Base-by-base conservation (phyloP, 2,113 vertebrate genomes). In the Glaucidium brasilianum region DNA sequence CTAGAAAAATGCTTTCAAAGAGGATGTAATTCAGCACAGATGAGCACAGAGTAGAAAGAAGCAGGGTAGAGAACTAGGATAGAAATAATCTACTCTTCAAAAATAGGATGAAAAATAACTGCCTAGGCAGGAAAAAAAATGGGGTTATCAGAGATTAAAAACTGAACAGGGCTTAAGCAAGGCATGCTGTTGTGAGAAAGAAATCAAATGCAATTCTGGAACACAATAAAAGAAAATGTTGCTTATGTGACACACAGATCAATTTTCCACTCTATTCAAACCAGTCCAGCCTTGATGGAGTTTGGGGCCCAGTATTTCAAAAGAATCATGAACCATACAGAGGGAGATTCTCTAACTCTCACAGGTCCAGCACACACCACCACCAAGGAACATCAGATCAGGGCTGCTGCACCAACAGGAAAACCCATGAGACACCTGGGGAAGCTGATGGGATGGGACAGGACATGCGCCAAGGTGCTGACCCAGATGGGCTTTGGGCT, bases 1-100 rank as follows among this genome's bases (percentile, higher is more conserved):
- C 76, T 26, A 81, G 92, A 94, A 96, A 95, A 94, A 58, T 16
- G 72, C 76, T 94, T 69, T 89, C 67, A 92, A 91, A 96, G 25
- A 74, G 55, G 79, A 71, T 41, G 29, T 26, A 91, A 95, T 89
- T 92, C 79, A 69, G 82, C 59, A 73, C 75, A 83, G 71, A 49
- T 0, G 0, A 84, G 56, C 84, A 69, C 17, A 53, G 47, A 90
- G n/a, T 10, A 81, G 60, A 91, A 92, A 90, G 76, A 83, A 88
- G 75, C 53, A 77, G 86, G 18, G 29, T 26, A 71, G 47, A 85
- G 37, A 95, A 83, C 50, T 53, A 73, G 72, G 37, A 86, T 49
- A 93, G 85, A 83, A 91, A 94, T 71, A 69, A 86, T 89, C 63
- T 77, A 37, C 85, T 86, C 41, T 55, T 94, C 75, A 92, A 96